Percentiles rank a stretch among this genome's conserved stretches.
Evolutionary conservation across 1,140 invertebrate species (phyloP).

Genomic region (Nasonia giraulti): DNA sequence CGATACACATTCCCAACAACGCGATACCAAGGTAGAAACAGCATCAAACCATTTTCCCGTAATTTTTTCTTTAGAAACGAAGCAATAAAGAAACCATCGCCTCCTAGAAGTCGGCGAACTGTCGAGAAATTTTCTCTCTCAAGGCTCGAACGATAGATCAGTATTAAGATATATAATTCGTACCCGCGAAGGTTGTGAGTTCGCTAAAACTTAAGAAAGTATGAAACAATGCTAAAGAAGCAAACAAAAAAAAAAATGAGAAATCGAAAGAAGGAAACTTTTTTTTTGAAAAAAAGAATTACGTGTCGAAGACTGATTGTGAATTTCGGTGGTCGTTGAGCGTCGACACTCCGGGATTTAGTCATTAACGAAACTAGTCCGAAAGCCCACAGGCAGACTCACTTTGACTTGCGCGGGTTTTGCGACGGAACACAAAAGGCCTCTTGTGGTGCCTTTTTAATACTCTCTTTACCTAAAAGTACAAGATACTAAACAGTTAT

Average conservation of each 20-base stretch:
- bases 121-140: slow-evolving; percentile 21
- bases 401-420: slow-evolving; percentile 42
- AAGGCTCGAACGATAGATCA: slow-evolving; percentile 9
- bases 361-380: slow-evolving; percentile 73
- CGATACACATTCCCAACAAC: neutral
- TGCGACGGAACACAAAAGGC: slow-evolving; percentile 56
- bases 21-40: slow-evolving; percentile 23
- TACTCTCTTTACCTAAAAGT: slow-evolving; percentile 50
- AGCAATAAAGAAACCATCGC: neutral
- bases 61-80: neutral
- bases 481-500: slow-evolving; percentile 44
- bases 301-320: slow-evolving; percentile 70
- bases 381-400: slow-evolving; percentile 65
- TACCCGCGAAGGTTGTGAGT: slow-evolving; percentile 32
- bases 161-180: slow-evolving; percentile 43
- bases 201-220: slow-evolving; percentile 10
- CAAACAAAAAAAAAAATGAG: neutral
- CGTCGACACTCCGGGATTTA: slow-evolving; percentile 65
- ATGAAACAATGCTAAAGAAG: slow-evolving; percentile 22
- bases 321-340: slow-evolving; percentile 61
- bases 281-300: slow-evolving; percentile 32
- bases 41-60: neutral
- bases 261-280: neutral
- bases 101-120: neutral
- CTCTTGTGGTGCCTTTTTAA: slow-evolving; percentile 70